These are phyloP conservation scores for Mamestra brassicae DNA, from an alignment of 2,888 invertebrate species.

Conservation along the genomic window DNA sequence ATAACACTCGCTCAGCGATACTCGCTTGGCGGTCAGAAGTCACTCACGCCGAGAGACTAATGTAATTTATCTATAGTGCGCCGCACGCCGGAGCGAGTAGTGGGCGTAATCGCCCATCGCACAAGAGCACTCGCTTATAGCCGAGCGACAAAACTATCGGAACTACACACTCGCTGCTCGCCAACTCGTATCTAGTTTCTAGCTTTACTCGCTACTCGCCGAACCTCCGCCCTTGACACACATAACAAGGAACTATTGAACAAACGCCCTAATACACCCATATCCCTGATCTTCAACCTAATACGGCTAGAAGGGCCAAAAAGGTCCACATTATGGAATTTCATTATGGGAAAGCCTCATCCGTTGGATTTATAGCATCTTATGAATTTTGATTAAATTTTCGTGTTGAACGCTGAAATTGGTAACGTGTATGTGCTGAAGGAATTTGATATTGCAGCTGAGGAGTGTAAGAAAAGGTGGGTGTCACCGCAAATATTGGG, in stretches of 20 bases:
- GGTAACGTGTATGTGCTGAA: conserved; percentile 19
- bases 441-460: conserved; percentile 53
- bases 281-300: conserved; percentile 45
- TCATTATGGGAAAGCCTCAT: conserved; percentile 63
- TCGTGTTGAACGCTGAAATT: conserved; percentile 46
- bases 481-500: background rate
- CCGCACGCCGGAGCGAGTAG: too few species aligned
- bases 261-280: conserved; percentile 49
- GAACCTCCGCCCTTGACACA: conserved; percentile 19
- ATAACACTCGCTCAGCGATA: too few species aligned
- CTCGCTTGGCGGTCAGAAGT: too few species aligned
- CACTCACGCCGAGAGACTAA: too few species aligned
- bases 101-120: too few species aligned
- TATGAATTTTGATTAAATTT: conserved; percentile 69
- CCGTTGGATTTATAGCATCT: conserved; percentile 63
- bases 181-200: too few species aligned
- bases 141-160: too few species aligned
- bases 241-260: conserved; percentile 20
- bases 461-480: conserved; percentile 34
- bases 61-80: too few species aligned
- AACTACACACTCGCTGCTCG: too few species aligned
- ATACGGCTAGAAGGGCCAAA: conserved; percentile 59
- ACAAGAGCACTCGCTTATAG: too few species aligned
- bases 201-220: too few species aligned
- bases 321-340: conserved; percentile 67